These are phyloP conservation scores for Oncorhynchus mykiss DNA, from an alignment of 2,113 vertebrate genomes.

Conservation along the genomic window DNA sequence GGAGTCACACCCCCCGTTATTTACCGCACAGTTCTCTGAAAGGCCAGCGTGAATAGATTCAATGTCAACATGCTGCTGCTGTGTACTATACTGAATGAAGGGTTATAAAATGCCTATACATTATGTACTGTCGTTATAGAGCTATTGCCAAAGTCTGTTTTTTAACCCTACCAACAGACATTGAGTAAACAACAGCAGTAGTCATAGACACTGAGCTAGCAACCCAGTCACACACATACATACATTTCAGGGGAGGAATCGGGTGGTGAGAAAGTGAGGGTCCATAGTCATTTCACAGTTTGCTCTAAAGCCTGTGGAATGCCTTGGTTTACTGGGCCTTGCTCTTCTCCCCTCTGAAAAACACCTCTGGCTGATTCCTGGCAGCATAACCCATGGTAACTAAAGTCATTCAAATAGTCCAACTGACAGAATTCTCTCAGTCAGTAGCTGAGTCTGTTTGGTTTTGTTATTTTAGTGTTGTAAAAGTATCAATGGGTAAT, in stretches of 20 bases:
- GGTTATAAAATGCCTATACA: no score
- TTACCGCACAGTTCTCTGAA: conserved; percentile 93
- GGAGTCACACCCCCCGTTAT: conserved; percentile 96
- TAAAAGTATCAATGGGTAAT: no score
- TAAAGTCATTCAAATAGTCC: conserved; percentile 18
- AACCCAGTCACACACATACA: background rate
- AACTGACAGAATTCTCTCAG: background rate
- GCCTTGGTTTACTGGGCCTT: conserved; percentile 49
- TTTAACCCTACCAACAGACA: background rate
- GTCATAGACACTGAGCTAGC: background rate
- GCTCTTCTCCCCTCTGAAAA: conserved; percentile 39
- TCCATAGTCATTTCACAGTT: conserved; percentile 77
- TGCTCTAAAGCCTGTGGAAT: conserved; percentile 74
- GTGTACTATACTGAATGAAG: background rate
- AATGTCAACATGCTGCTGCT: background rate
- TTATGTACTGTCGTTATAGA: no score
- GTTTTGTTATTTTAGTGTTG: conserved; percentile 11
- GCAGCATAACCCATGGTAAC: conserved; percentile 16
- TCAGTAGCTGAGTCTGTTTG: background rate
- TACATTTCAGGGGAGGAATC: conserved; percentile 51
- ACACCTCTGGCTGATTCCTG: conserved; percentile 36
- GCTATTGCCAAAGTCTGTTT: background rate
- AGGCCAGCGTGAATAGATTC: conserved; percentile 8
- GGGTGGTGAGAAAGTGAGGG: conserved; percentile 48
- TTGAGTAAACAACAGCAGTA: background rate